A percentile compares a stretch with the other conserved stretches of the same genome.
Conservation (phyloP, 2,113 vertebrate species). For the Echinops telfairi region DNA sequence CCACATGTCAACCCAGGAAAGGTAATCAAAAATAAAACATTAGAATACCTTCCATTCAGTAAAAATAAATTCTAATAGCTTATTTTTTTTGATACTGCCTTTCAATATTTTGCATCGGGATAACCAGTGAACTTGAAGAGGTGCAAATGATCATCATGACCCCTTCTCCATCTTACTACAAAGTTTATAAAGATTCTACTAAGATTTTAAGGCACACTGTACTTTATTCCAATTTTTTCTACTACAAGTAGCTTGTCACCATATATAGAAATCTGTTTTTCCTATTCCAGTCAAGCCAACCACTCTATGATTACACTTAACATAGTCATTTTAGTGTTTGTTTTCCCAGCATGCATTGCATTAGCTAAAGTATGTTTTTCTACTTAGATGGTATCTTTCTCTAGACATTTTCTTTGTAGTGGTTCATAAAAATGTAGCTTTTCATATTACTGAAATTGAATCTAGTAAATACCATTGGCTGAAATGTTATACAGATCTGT, state of each 20-base stretch:
- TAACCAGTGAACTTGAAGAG: not conserved
- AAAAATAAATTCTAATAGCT: constrained; percentile 43
- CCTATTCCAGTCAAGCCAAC: constrained; percentile 22
- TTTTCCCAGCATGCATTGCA: not conserved
- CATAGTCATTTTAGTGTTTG: not conserved
- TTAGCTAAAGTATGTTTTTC: constrained; percentile 22
- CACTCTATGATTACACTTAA: constrained; percentile 41
- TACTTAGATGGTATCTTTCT: not conserved
- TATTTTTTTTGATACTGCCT: constrained; percentile 35
- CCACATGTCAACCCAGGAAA: constrained; percentile 13
- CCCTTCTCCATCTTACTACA: not conserved
- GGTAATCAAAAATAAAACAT: constrained; percentile 7
- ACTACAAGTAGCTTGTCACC: constrained; percentile 1
- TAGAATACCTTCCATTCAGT: not conserved
- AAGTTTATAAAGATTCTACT: constrained; percentile 12
- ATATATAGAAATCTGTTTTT: constrained; percentile 33
- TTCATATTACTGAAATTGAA: constrained; percentile 35
- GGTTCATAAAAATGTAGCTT: constrained; percentile 18
- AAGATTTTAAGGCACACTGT: not conserved
- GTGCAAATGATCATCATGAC: constrained; percentile 1
- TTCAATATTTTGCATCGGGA: not conserved
- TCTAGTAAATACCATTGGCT: constrained; percentile 32
- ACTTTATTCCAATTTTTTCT: constrained; percentile 47
- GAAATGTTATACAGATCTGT: constrained; percentile 39
- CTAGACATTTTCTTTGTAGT: not conserved